Evolutionary conservation across 2,888 invertebrate species (phyloP).

Genomic region (Zootermopsis nevadensis): DNA sequence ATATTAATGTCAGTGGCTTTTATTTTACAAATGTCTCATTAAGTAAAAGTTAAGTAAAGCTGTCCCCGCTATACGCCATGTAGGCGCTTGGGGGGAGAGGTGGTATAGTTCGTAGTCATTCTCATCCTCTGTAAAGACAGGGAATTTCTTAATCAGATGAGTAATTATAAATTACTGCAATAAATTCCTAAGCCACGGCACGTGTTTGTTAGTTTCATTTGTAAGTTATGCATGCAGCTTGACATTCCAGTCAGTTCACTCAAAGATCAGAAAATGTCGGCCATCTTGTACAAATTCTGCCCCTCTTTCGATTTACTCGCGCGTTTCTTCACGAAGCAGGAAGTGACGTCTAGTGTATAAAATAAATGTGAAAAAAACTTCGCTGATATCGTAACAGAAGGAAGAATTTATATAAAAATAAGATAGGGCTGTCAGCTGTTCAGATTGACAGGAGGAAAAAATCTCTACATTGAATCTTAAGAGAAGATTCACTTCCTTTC

Average conservation of each 20-base stretch:
- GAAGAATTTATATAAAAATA: slow-evolving; percentile 32
- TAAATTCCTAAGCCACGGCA: too few species aligned
- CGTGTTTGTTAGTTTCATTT: too few species aligned
- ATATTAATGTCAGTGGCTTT: too few species aligned
- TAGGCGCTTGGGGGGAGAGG: too few species aligned
- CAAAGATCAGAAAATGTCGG: neutral
- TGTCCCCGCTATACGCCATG: too few species aligned
- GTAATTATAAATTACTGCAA: too few species aligned
- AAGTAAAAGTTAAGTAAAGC: too few species aligned
- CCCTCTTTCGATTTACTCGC: neutral
- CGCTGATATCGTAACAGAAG: slow-evolving; percentile 22
- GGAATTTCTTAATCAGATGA: too few species aligned
- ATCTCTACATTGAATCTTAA: slow-evolving; percentile 38
- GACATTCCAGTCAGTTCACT: neutral
- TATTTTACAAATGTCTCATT: too few species aligned
- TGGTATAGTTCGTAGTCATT: too few species aligned
- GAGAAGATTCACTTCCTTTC: neutral
- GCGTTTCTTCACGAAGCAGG: neutral
- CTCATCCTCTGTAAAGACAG: too few species aligned
- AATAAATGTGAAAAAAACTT: slow-evolving; percentile 28
- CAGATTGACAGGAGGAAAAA: slow-evolving; percentile 37
- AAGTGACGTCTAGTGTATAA: neutral
- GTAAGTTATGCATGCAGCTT: too few species aligned
- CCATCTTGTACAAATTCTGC: neutral
- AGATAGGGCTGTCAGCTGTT: slow-evolving; percentile 40